Evolutionary conservation across 2,113 vertebrate genomes (phyloP).

Genomic region (Epinephelus moara): DNA sequence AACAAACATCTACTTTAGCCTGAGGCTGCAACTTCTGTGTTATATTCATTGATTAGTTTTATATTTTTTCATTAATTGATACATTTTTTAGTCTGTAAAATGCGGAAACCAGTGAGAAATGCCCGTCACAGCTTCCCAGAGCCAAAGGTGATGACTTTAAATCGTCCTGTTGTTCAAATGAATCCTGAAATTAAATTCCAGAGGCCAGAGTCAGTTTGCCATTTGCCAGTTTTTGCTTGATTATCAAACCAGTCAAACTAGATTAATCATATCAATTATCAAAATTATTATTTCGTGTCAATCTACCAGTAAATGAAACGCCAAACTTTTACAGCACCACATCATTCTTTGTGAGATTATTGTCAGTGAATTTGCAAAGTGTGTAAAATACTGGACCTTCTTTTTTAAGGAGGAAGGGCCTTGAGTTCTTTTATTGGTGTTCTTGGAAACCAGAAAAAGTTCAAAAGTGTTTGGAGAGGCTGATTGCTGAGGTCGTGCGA

Average conservation of each 20-base stretch:
- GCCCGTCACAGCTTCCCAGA: neutral
- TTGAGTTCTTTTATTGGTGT: neutral
- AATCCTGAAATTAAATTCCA: neutral
- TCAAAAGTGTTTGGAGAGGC: neutral
- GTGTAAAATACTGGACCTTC: neutral
- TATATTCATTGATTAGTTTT: neutral
- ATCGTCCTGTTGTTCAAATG: neutral
- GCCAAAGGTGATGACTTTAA: neutral
- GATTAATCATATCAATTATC: neutral
- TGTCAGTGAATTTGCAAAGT: neutral
- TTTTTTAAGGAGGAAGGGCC: neutral
- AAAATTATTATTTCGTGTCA: neutral
- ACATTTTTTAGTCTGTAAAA: neutral
- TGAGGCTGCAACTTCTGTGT: neutral
- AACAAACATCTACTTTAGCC: conserved; percentile 9
- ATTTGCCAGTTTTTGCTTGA: neutral
- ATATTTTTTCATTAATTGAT: neutral
- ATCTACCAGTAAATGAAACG: neutral
- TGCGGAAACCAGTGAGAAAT: neutral
- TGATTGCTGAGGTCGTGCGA: neutral
- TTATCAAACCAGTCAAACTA: neutral
- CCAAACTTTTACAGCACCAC: neutral
- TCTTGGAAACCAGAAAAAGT: neutral
- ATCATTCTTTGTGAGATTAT: neutral
- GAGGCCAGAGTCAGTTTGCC: neutral